phyloP scores from a whole-genome alignment of 35 echinoderm and acorn worm genomes.

The Acanthaster planci region DNA sequence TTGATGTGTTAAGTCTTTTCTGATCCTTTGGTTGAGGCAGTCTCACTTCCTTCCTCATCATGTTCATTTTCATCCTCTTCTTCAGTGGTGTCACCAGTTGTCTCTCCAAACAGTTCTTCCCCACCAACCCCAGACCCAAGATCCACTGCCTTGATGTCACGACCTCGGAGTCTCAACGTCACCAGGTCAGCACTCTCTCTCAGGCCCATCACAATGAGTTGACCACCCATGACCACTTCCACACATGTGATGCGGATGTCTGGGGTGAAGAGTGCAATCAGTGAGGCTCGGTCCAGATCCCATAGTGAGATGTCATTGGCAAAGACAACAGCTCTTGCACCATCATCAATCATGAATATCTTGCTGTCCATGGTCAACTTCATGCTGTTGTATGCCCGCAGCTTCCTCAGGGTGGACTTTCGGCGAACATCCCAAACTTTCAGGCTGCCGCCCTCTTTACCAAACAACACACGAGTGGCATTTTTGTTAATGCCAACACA shows the following conservation, averaged over 20 bases:
- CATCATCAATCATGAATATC: slow-evolving; percentile 89
- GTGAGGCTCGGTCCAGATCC: slow-evolving; percentile 72
- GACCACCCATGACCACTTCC: slow-evolving; percentile 72
- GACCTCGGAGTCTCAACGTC: slow-evolving; percentile 71
- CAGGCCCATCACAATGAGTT: slow-evolving; percentile 79
- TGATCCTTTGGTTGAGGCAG: slow-evolving; percentile 5
- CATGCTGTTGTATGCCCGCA: slow-evolving; percentile 56
- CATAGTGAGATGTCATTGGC: slow-evolving; percentile 79
- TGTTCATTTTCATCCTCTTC: slow-evolving; percentile 76
- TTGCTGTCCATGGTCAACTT: slow-evolving; percentile 62
- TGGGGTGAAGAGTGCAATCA: slow-evolving; percentile 80
- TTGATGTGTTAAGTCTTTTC: background rate
- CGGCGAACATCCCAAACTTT: slow-evolving; percentile 88
- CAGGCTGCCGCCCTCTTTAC: slow-evolving; percentile 77
- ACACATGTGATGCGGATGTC: slow-evolving; percentile 82
- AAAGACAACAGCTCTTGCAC: slow-evolving; percentile 73
- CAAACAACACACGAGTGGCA: slow-evolving; percentile 83
- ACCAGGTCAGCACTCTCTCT: slow-evolving; percentile 65
- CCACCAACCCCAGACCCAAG: slow-evolving; percentile 40
- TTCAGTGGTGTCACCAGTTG: slow-evolving; percentile 85
- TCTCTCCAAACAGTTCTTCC: slow-evolving; percentile 90
- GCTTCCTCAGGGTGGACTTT: slow-evolving; percentile 73
- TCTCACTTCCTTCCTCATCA: slow-evolving; percentile 53
- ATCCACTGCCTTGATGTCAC: slow-evolving; percentile 56
- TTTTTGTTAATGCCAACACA: slow-evolving; percentile 72